Base-by-base conservation (phyloP, 2,888 invertebrate species). In the Baccha elongata region DNA sequence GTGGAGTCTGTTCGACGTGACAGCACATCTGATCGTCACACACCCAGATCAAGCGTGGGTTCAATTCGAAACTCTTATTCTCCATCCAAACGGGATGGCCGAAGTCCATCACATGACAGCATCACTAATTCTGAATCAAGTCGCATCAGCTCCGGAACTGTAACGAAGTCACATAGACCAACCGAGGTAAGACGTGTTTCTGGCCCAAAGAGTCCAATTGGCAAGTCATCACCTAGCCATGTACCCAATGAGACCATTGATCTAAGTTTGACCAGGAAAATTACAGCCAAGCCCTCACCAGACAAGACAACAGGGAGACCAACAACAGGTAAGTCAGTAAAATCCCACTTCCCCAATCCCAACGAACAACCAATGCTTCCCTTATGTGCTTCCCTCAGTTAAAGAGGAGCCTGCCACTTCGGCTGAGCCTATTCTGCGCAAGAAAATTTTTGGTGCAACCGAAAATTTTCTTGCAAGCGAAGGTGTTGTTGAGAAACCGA, bases 1-100 rank as follows among this genome's bases (percentile, higher is more conserved):
- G 92, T 92, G n/a, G 92, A 93, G 0, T 92, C 92, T 44, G 79
- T 83, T 40, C 91, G 92, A 8, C 92, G 93, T 1, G 92, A 92
- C 42, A 93, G 91, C 84, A 85, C 85, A 3, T 78, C 87, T 32
- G 86, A 86, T 5, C 86, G 88, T 10, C 85, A 85, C 26, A 87
- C 89, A 7, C 88, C 89, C n/a, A 86, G 89, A 0, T 87, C 89
- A 44, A 90, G 89, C 62, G 80, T 90, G 48, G 86, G 88, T 2
- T 88, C 90, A n/a, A 85, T 72, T 35, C 85, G 87, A 37, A 88
- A 88, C 17, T 72, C 78, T 0, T 83, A 83, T 3, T 72, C 84
- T 37, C 71, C 85, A 48, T 87, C 86, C 42, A 85, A 87, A 40
- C 87, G 88, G 3, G 87, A 89, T 21, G 79, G 86, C 50, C 88